phyloP scores from a whole-genome alignment of 2,113 vertebrate species.

The Mesoclemmys tuberculata region DNA sequence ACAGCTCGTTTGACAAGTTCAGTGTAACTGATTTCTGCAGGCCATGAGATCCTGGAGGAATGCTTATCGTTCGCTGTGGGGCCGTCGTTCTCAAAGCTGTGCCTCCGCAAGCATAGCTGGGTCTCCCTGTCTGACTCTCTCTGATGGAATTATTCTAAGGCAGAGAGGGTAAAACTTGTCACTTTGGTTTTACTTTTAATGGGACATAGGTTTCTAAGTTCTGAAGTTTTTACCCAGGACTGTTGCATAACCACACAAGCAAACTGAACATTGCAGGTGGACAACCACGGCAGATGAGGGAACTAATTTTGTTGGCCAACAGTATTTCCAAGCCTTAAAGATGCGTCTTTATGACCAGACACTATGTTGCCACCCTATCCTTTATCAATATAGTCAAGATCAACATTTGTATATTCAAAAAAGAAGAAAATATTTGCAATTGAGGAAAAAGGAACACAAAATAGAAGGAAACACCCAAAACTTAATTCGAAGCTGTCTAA shows the following conservation, averaged over 20 bases:
- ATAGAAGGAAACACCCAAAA: background rate
- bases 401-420: background rate
- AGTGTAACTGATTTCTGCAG: background rate
- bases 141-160: background rate
- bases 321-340: background rate
- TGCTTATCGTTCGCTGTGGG: rapidly evolving
- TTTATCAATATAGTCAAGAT: background rate
- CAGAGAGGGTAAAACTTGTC: background rate
- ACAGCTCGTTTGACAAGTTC: background rate
- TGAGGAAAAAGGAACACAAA: background rate
- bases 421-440: background rate
- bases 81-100: background rate
- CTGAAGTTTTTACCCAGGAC: background rate
- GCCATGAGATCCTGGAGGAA: background rate
- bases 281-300: background rate
- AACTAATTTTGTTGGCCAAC: background rate
- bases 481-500: background rate
- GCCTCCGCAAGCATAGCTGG: no score
- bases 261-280: background rate
- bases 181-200: background rate
- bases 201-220: background rate
- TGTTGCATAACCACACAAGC: background rate
- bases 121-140: background rate
- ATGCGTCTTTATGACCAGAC: background rate
- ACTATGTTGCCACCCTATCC: background rate